Conservation (phyloP, 2,888 invertebrate genomes). For the Scaptomyza tumidula region DNA sequence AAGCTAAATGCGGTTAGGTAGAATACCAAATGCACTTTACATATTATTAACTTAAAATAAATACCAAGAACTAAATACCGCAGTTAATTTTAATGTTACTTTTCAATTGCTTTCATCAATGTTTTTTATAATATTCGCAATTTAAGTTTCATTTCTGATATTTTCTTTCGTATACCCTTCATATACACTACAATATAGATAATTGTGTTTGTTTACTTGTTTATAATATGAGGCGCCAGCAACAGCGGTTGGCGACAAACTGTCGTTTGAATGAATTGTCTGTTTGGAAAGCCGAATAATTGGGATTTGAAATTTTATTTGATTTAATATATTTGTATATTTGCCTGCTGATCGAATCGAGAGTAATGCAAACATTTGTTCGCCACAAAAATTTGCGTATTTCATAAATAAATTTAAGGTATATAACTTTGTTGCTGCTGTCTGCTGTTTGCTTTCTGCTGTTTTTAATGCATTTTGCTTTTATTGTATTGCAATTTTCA, state of each 20-base stretch:
- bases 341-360: constrained; percentile 10
- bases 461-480: constrained; percentile 54
- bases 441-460: constrained; percentile 3
- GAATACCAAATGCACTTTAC: constrained; percentile 7
- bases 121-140: too few species aligned
- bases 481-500: constrained; percentile 50
- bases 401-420: background rate
- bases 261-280: constrained; percentile 34
- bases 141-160: background rate
- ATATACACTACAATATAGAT: background rate
- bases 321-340: constrained; percentile 47
- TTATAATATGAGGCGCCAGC: constrained; percentile 57
- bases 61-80: too few species aligned
- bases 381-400: background rate
- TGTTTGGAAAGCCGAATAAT: background rate
- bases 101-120: too few species aligned
- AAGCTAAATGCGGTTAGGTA: background rate
- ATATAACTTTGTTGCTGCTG: background rate
- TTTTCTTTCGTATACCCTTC: background rate
- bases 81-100: too few species aligned
- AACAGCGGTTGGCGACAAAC: constrained; percentile 41
- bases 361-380: constrained; percentile 31
- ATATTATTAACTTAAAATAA: background rate
- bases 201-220: constrained; percentile 20
- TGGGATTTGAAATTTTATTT: constrained; percentile 44